A percentile compares a stretch with the other conserved stretches of the same genome.
These are phyloP conservation scores for Melanotus villosus DNA, from an alignment of 2,888 invertebrate genomes.

Conservation along the genomic window DNA sequence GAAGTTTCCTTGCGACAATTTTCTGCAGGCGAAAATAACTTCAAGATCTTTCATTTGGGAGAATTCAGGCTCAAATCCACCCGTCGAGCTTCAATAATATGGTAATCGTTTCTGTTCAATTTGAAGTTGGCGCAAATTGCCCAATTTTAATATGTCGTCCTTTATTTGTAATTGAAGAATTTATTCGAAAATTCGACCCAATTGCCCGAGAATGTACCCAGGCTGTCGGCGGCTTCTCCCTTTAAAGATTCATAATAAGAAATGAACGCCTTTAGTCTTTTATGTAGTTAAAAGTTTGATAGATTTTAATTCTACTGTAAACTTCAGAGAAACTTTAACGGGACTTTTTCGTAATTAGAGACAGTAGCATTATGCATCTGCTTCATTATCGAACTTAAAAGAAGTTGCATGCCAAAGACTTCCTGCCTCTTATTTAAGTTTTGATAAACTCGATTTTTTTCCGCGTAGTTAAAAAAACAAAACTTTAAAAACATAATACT, in stretches of 20 bases:
- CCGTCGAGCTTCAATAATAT: conserved; percentile 57
- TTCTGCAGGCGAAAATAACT: conserved; percentile 47
- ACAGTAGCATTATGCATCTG: conserved; percentile 28
- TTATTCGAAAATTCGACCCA: conserved; percentile 23
- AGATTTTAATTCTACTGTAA: conserved; percentile 49
- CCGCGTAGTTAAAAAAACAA: background rate
- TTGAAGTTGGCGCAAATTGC: conserved; percentile 55
- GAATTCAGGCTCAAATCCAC: conserved; percentile 34
- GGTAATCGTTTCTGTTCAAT: conserved; percentile 58
- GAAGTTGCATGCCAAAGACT: conserved; percentile 11
- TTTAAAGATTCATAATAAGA: conserved; percentile 34
- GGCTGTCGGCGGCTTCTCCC: background rate
- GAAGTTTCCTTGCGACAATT: conserved; percentile 10
- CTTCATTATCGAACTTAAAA: conserved; percentile 31
- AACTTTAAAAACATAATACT: background rate
- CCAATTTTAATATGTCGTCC: conserved; percentile 55
- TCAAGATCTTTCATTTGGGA: conserved; percentile 37
- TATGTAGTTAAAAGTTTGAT: conserved; percentile 53
- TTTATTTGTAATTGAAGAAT: conserved; percentile 38
- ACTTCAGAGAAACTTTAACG: conserved; percentile 28
- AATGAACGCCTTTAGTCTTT: conserved; percentile 40
- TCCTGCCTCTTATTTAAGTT: conserved; percentile 15
- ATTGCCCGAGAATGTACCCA: conserved; percentile 3
- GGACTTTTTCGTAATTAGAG: conserved; percentile 38
- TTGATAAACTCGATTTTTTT: conserved; percentile 1